Conservation (phyloP, 2,113 vertebrate genomes). For the Amia ocellicauda region DNA sequence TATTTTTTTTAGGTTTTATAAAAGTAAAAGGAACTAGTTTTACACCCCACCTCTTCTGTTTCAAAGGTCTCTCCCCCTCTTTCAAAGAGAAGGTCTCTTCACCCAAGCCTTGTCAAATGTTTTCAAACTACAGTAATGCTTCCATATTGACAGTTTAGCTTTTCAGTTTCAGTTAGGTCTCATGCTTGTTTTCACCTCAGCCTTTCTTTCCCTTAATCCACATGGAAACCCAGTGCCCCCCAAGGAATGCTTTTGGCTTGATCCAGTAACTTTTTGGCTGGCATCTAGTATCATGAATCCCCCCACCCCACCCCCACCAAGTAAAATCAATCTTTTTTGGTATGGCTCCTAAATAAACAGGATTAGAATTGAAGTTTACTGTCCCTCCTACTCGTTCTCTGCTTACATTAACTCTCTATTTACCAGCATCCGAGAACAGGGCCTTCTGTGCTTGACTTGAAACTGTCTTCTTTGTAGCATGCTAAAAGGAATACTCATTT, state of each 20-base stretch:
- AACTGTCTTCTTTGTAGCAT: background rate
- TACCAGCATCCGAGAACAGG: conserved; percentile 2
- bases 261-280: conserved; percentile 57
- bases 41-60: too few species aligned
- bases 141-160: too few species aligned
- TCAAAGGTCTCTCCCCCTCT: too few species aligned
- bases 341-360: conserved; percentile 30
- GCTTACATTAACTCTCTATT: conserved; percentile 20
- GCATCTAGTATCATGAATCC: conserved; percentile 49
- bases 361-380: conserved; percentile 29
- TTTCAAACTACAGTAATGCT: too few species aligned
- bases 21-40: too few species aligned
- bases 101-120: too few species aligned
- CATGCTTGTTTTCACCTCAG: conserved; percentile 23
- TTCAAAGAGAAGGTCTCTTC: too few species aligned
- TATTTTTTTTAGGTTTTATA: too few species aligned
- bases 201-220: conserved; percentile 50
- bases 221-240: conserved; percentile 54
- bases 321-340: conserved; percentile 23
- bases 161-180: conserved; percentile 32
- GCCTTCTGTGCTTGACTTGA: conserved; percentile 6
- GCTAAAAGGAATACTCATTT: conserved; percentile 27
- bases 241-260: conserved; percentile 64
- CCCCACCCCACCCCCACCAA: conserved; percentile 20
- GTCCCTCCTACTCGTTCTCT: conserved; percentile 21